Percentiles rank a stretch among this genome's conserved stretches.
phyloP scores from a whole-genome alignment of 2,888 invertebrate genomes.

The Drosophila barbarae region DNA sequence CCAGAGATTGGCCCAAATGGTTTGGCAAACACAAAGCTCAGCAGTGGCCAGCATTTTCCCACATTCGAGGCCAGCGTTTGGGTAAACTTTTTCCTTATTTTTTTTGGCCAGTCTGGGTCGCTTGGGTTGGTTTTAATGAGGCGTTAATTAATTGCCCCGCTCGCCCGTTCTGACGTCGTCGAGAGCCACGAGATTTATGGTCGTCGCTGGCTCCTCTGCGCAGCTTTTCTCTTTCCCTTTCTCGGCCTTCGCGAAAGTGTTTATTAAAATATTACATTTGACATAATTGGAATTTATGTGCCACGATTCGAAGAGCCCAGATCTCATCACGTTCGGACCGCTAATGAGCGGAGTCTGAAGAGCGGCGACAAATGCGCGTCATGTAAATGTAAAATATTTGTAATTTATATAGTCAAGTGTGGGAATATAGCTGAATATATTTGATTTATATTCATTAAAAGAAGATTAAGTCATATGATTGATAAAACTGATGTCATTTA shows the following conservation, averaged over 20 bases:
- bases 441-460: neutral
- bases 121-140: slow-evolving; percentile 73
- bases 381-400: slow-evolving; percentile 11
- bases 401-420: slow-evolving; percentile 17
- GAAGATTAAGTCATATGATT: neutral
- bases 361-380: slow-evolving; percentile 25
- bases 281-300: slow-evolving; percentile 78
- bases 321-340: slow-evolving; percentile 29
- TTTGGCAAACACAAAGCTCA: slow-evolving; percentile 52
- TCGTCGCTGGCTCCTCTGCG: slow-evolving; percentile 17
- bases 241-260: slow-evolving; percentile 66
- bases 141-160: slow-evolving; percentile 77
- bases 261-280: slow-evolving; percentile 79
- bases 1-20: slow-evolving; percentile 14
- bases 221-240: slow-evolving; percentile 21
- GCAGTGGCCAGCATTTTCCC: slow-evolving; percentile 52
- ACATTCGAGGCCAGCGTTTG: slow-evolving; percentile 46
- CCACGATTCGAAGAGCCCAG: slow-evolving; percentile 22
- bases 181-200: slow-evolving; percentile 63
- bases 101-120: slow-evolving; percentile 24
- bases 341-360: slow-evolving; percentile 22
- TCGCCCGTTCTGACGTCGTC: slow-evolving; percentile 70
- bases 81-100: slow-evolving; percentile 24
- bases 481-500: neutral
- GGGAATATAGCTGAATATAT: slow-evolving; percentile 5